phyloP scores from a whole-genome alignment of 2,888 invertebrate species.

The Hirtodrosophila trivittata region DNA sequence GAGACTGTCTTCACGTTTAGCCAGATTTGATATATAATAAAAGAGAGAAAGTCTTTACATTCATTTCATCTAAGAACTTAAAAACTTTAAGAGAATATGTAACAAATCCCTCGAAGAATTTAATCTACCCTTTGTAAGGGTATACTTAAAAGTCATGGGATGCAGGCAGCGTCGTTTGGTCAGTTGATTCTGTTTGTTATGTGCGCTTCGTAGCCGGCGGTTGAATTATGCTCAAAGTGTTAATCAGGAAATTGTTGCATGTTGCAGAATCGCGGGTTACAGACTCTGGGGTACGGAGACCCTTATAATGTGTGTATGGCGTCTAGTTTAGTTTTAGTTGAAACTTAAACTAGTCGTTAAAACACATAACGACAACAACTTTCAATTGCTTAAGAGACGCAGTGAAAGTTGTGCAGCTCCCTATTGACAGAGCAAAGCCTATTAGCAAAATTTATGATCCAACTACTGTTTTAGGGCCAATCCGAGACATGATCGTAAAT shows the following conservation, averaged over 20 bases:
- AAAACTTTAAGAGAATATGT: neutral
- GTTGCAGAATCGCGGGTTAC: constrained; percentile 19
- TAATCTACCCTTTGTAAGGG: neutral
- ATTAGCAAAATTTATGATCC: constrained; percentile 52
- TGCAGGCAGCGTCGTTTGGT: constrained; percentile 53
- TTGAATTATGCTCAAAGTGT: constrained; percentile 81
- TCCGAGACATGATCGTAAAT: constrained; percentile 54
- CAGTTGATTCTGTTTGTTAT: constrained; percentile 64
- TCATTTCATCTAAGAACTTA: too few relatives aligned
- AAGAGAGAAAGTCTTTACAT: too few relatives aligned
- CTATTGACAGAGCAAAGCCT: constrained; percentile 23
- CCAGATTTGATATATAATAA: too few relatives aligned
- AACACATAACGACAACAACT: constrained; percentile 16
- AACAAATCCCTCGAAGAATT: neutral
- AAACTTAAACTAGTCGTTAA: constrained; percentile 36
- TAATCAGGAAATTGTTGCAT: constrained; percentile 81
- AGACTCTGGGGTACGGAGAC: constrained; percentile 24
- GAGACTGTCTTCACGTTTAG: too few relatives aligned
- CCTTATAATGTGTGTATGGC: constrained; percentile 58
- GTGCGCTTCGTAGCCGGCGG: constrained; percentile 75
- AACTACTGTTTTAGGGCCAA: constrained; percentile 57
- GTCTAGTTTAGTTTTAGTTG: constrained; percentile 27
- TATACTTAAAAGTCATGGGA: constrained; percentile 31
- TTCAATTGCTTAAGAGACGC: constrained; percentile 44
- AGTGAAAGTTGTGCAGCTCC: constrained; percentile 33